phyloP scores from a whole-genome alignment of 2,797 vertebrate genomes.

The Momotus momota region DNA sequence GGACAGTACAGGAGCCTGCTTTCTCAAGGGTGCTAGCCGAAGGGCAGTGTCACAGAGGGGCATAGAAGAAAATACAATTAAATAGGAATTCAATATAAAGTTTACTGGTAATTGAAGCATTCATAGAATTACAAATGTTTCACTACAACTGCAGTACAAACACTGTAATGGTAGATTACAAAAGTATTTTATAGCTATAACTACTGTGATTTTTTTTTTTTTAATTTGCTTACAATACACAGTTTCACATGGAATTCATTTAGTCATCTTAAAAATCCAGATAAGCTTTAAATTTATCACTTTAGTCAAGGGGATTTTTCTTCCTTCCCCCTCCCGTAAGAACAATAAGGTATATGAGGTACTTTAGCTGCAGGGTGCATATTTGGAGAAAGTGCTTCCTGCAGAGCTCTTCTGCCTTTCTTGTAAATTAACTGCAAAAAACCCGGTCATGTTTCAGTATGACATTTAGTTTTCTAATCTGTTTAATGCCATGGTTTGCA shows the following conservation, averaged over 20 bases:
- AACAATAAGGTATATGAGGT: conserved; percentile 70
- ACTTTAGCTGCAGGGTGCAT: conserved; percentile 79
- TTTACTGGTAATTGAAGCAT: conserved; percentile 21
- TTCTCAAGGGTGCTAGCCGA: not conserved
- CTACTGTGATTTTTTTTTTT: not conserved
- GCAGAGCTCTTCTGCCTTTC: conserved; percentile 73
- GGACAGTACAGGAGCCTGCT: not conserved
- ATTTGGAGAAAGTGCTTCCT: conserved; percentile 73
- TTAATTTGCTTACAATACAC: not conserved
- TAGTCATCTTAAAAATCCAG: conserved; percentile 57
- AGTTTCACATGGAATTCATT: conserved; percentile 50
- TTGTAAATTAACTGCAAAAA: conserved; percentile 78
- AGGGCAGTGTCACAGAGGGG: not conserved
- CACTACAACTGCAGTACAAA: not conserved
- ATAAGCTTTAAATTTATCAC: conserved; percentile 71
- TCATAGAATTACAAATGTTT: conserved; percentile 6
- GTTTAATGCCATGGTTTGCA: conserved; percentile 79
- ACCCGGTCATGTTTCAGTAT: conserved; percentile 57
- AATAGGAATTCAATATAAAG: conserved; percentile 8
- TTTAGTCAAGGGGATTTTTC: conserved; percentile 12
- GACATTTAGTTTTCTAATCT: conserved; percentile 82
- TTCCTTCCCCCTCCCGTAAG: not conserved
- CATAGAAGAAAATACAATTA: not conserved
- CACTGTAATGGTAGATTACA: not conserved
- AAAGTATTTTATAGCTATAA: not conserved